Evolutionary conservation across 1,140 invertebrate species (phyloP).

Genomic region (Rhagoletis pomonella): DNA sequence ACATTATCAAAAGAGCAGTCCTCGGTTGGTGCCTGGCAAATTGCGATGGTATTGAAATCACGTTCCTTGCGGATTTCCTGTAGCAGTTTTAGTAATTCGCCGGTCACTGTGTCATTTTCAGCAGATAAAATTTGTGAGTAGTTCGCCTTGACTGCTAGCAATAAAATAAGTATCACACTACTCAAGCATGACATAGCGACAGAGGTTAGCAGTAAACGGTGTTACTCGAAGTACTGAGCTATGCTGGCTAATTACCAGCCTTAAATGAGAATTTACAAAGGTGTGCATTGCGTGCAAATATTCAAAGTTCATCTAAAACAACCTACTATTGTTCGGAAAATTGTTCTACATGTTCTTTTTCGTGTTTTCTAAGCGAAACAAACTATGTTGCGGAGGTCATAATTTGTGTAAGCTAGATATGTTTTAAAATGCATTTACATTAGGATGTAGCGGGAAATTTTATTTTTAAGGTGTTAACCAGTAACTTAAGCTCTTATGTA

Average conservation of each 20-base stretch:
- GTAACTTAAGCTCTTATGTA: too few species aligned
- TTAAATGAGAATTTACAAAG: too few species aligned
- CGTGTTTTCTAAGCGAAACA: background rate
- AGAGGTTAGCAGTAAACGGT: background rate
- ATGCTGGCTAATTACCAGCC: background rate
- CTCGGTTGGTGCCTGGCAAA: background rate
- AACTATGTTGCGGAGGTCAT: too few species aligned
- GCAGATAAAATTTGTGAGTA: background rate
- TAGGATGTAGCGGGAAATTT: too few species aligned
- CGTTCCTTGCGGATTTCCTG: background rate
- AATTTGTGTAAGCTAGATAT: too few species aligned
- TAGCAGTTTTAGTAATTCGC: background rate
- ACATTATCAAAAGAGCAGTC: background rate
- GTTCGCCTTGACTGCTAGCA: background rate
- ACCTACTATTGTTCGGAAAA: background rate
- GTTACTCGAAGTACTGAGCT: background rate
- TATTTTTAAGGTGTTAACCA: too few species aligned
- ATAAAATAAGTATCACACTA: background rate
- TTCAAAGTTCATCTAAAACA: background rate
- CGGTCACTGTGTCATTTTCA: too few species aligned
- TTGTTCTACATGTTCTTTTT: background rate
- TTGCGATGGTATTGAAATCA: background rate
- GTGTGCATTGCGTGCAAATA: conserved; percentile 10
- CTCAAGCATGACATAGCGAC: too few species aligned
- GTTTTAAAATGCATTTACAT: too few species aligned